phyloP scores from a whole-genome alignment of 1,140 invertebrate genomes.

The Rhagoletis pomonella region DNA sequence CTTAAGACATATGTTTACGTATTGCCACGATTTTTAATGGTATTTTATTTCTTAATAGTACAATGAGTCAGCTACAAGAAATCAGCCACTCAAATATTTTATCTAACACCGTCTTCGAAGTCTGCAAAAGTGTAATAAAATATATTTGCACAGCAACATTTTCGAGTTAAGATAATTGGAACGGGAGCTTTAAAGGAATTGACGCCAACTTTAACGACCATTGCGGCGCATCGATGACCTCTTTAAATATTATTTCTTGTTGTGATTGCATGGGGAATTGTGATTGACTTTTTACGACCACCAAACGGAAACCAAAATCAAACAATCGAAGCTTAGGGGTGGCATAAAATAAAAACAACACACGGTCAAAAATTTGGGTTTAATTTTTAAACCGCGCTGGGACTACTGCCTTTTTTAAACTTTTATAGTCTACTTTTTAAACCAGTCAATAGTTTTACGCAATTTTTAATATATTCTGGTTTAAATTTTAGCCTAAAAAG shows the following conservation, averaged over 20 bases:
- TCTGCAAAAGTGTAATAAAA: slow-evolving; percentile 11
- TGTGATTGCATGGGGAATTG: slow-evolving; percentile 58
- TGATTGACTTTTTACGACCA: slow-evolving; percentile 57
- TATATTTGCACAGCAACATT: slow-evolving; percentile 2
- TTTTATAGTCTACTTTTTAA: no score
- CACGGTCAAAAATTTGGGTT: no score
- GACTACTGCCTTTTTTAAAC: no score
- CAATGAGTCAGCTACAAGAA: neutral
- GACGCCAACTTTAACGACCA: slow-evolving; percentile 53
- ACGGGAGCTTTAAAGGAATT: neutral
- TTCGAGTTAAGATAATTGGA: neutral
- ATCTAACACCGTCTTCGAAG: neutral
- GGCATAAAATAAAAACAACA: slow-evolving; percentile 16
- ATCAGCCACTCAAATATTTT: neutral
- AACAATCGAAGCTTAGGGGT: slow-evolving; percentile 22
- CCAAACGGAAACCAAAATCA: slow-evolving; percentile 49
- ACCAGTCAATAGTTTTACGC: no score
- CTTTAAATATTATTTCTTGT: slow-evolving; percentile 59
- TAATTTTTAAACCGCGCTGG: no score
- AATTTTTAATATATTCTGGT: no score
- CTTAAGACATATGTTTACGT: neutral
- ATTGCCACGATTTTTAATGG: neutral
- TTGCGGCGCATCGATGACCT: slow-evolving; percentile 55
- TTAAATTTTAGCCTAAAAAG: no score
- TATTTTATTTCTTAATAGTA: slow-evolving; percentile 3